A percentile compares a stretch with the other conserved stretches of the same genome.
Evolutionary conservation across 2,113 vertebrate species (phyloP).

Genomic region (Rhipidura dahli): DNA sequence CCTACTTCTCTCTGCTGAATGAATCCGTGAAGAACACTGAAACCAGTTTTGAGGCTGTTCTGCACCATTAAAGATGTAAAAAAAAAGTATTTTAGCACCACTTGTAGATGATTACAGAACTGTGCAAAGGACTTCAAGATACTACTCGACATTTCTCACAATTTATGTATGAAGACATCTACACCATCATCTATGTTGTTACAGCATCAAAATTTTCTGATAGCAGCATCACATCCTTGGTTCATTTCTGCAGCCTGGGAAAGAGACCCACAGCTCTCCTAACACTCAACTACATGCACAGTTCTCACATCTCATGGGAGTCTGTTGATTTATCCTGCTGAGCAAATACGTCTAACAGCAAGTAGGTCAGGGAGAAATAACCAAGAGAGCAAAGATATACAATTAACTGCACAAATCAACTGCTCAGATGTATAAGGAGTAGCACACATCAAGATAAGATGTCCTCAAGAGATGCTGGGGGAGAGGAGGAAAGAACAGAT

Average conservation of each 20-base stretch:
- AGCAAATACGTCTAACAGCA: not conserved
- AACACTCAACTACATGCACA: not conserved
- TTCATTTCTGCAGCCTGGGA: not conserved
- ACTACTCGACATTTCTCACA: not conserved
- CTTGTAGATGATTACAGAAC: not conserved
- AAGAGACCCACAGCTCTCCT: not conserved
- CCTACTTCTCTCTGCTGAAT: not conserved
- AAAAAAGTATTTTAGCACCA: not conserved
- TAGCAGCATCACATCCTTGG: not conserved
- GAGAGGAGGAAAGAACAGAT: not conserved
- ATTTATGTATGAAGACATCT: not conserved
- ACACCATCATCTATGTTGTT: not conserved
- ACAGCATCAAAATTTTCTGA: not conserved
- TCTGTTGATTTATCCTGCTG: not conserved
- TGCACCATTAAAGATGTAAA: not conserved
- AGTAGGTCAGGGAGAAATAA: not conserved
- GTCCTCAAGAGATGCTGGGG: not conserved
- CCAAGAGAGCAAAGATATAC: not conserved
- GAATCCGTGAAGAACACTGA: not conserved
- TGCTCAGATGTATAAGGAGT: not conserved
- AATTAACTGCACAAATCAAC: not conserved
- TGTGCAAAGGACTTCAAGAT: not conserved
- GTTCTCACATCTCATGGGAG: not conserved
- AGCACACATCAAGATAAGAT: not conserved
- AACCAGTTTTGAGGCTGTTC: not conserved